Conservation (phyloP, 2,888 invertebrate genomes). For the Callyntrura sp. region DNA sequence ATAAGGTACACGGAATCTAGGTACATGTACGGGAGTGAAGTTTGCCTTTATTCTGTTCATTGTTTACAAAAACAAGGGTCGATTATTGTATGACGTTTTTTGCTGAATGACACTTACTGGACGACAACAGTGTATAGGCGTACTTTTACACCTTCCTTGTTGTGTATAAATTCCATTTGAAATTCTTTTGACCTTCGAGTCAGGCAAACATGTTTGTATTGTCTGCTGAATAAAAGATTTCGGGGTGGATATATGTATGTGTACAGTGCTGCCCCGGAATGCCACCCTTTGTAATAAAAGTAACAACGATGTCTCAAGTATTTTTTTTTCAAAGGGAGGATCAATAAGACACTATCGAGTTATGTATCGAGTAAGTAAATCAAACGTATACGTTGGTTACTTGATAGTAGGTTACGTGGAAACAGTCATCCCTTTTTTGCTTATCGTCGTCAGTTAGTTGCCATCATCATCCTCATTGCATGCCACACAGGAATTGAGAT, state of each 20-base stretch:
- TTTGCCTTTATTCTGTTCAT: background rate
- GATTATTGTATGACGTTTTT: background rate
- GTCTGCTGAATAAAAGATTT: constrained; percentile 25
- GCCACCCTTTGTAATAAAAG: background rate
- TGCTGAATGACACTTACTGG: constrained; percentile 1
- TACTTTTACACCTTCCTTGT: constrained; percentile 12
- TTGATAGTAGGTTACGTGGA: background rate
- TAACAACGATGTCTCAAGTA: background rate
- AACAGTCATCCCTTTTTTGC: background rate
- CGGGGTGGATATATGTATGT: background rate
- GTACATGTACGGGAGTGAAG: background rate
- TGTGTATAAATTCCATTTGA: background rate
- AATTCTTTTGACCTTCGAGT: background rate
- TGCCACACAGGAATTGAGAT: constrained; percentile 24
- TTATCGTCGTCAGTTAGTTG: constrained; percentile 6
- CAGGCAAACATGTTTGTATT: constrained; percentile 2
- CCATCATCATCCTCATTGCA: constrained; percentile 14
- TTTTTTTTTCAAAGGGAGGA: background rate
- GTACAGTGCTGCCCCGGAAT: background rate
- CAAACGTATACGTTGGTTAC: background rate
- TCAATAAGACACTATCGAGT: constrained; percentile 37
- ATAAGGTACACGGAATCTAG: too few relatives aligned
- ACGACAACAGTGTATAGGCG: background rate
- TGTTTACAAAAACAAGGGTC: background rate
- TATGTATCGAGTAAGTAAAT: constrained; percentile 26